Conservation (phyloP, 2,797 vertebrate genomes). For the Phrynocephalus guinanensis region DNA sequence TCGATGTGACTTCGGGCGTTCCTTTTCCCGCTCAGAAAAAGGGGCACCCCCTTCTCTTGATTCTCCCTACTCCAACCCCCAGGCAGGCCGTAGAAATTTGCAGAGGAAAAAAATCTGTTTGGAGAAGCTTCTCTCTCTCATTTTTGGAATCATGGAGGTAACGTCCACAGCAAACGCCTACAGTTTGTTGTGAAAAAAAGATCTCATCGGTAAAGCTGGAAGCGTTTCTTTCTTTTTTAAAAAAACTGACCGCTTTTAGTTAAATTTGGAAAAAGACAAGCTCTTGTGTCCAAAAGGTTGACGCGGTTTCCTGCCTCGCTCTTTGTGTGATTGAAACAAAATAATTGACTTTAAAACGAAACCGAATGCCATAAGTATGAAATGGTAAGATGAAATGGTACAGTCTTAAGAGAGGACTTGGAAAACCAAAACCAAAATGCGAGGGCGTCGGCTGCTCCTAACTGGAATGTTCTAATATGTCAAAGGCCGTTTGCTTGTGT, state of each 20-base stretch:
- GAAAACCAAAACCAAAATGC: constrained; percentile 65
- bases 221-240: constrained; percentile 59
- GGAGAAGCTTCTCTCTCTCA: constrained; percentile 57
- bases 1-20: constrained; percentile 42
- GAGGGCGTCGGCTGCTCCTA: constrained; percentile 80
- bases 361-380: constrained; percentile 85
- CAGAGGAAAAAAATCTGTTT: constrained; percentile 71
- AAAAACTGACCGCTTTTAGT: constrained; percentile 74
- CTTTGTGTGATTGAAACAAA: constrained; percentile 85
- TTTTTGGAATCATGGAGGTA: constrained; percentile 74
- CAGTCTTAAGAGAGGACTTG: constrained; percentile 83
- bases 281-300: constrained; percentile 74
- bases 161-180: constrained; percentile 68
- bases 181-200: constrained; percentile 65
- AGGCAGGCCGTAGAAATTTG: constrained; percentile 72
- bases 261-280: constrained; percentile 64
- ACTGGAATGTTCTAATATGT: constrained; percentile 87
- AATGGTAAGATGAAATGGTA: constrained; percentile 84
- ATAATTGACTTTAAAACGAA: constrained; percentile 82
- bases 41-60: constrained; percentile 57
- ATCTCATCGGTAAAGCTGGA: constrained; percentile 74
- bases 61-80: constrained; percentile 30
- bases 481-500: constrained; percentile 96
- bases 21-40: not conserved
- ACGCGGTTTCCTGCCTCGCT: constrained; percentile 85